Conservation (phyloP, 1,140 invertebrate genomes). For the Cheumatopsyche charites region DNA sequence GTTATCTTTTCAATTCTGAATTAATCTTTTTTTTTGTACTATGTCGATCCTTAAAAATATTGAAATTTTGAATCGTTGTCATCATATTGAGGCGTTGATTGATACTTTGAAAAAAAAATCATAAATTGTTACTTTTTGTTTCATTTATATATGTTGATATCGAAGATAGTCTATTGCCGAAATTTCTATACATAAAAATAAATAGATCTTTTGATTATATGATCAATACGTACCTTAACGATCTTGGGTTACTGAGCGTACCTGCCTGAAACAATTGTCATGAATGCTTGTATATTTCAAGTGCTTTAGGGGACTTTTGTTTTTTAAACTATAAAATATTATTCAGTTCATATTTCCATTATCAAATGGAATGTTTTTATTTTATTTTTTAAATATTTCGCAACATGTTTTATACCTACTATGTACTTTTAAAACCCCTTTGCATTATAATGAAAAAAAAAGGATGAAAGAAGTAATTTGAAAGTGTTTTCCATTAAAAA, state of each 20-base stretch:
- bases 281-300: conserved; percentile 28
- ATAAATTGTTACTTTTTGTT: conserved; percentile 38
- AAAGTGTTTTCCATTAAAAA: conserved; percentile 23
- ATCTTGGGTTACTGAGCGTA: conserved; percentile 38
- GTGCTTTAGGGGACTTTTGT: conserved; percentile 6
- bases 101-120: background rate
- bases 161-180: conserved; percentile 37
- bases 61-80: background rate
- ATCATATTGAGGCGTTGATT: background rate
- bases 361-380: no score
- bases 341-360: no score
- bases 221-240: conserved; percentile 43
- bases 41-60: background rate
- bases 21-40: background rate
- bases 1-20: no score
- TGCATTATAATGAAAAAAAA: conserved; percentile 5
- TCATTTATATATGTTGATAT: conserved; percentile 39
- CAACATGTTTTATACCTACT: background rate
- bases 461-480: conserved; percentile 20
- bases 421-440: conserved; percentile 3
- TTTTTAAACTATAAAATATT: no score
- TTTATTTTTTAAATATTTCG: no score
- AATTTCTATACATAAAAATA: conserved; percentile 33
- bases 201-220: conserved; percentile 26
- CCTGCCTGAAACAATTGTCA: conserved; percentile 34